Conservation (phyloP, 2,888 invertebrate genomes). For the Acanthacorydalis orientalis region DNA sequence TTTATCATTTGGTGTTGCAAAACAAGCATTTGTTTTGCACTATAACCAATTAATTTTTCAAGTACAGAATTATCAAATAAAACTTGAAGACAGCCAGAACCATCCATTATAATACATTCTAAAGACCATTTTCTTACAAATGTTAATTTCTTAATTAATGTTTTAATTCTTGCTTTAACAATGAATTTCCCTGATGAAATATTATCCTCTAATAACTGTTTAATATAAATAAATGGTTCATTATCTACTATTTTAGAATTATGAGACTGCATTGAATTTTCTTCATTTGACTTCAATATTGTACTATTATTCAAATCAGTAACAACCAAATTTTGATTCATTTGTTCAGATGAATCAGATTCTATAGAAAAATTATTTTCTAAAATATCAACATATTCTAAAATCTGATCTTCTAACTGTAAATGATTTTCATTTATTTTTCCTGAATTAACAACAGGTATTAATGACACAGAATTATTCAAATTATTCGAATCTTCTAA, state of each 20-base stretch:
- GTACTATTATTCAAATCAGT: no score
- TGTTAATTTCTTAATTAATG: constrained; percentile 34
- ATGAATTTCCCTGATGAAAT: constrained; percentile 29
- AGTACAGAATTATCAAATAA: constrained; percentile 38
- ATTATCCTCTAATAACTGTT: constrained; percentile 23
- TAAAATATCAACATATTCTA: background rate
- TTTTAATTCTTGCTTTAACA: constrained; percentile 38
- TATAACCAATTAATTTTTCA: constrained; percentile 30
- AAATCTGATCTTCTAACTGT: no score
- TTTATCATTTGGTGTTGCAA: constrained; percentile 25
- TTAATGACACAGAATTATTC: no score
- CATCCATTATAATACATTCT: constrained; percentile 37
- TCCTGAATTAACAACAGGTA: no score
- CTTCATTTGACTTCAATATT: no score
- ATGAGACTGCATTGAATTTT: background rate
- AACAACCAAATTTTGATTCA: background rate
- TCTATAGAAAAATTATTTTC: background rate
- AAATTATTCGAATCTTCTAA: background rate
- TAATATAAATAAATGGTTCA: constrained; percentile 30
- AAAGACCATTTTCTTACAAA: constrained; percentile 37
- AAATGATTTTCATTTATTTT: no score
- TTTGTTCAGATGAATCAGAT: background rate
- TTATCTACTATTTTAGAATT: constrained; percentile 4
- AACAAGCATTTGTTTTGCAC: constrained; percentile 29
- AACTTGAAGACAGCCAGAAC: constrained; percentile 34